phyloP scores from a whole-genome alignment of 2,113 vertebrate species.

The Eptesicus fuscus region DNA sequence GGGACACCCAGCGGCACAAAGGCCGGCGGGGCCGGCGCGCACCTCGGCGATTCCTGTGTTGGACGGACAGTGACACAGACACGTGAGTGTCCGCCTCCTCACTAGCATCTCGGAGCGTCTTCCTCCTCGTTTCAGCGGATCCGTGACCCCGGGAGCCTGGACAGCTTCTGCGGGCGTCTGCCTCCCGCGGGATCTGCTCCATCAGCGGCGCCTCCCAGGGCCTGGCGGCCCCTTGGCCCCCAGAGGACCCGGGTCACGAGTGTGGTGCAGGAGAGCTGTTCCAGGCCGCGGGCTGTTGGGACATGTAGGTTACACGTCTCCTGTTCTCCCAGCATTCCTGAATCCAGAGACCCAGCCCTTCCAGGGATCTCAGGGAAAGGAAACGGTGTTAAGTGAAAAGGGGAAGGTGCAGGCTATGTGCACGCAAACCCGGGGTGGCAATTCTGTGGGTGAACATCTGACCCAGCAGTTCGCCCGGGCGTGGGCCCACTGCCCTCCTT shows the following conservation, averaged over 20 bases:
- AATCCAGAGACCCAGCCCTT: neutral
- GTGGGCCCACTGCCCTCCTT: fast-evolving
- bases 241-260: fast-evolving
- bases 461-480: neutral
- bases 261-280: fast-evolving
- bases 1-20: neutral
- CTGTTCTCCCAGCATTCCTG: neutral
- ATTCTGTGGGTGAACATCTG: neutral
- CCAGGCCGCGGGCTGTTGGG: neutral
- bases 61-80: neutral
- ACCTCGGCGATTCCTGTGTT: fast-evolving
- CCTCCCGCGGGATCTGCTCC: fast-evolving
- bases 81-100: too few relatives aligned
- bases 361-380: neutral
- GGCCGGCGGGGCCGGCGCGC: neutral
- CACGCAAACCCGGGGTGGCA: neutral
- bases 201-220: neutral
- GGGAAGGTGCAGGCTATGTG: fast-evolving
- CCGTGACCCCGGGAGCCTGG: neutral
- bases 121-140: neutral
- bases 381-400: fast-evolving
- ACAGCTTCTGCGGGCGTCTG: neutral
- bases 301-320: neutral
- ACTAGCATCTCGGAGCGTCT: fast-evolving
- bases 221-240: fast-evolving